A percentile compares a stretch with the other conserved stretches of the same genome.
Evolutionary conservation across 2,888 invertebrate genomes (phyloP).

Genomic region (Gandaritis pyraliata): DNA sequence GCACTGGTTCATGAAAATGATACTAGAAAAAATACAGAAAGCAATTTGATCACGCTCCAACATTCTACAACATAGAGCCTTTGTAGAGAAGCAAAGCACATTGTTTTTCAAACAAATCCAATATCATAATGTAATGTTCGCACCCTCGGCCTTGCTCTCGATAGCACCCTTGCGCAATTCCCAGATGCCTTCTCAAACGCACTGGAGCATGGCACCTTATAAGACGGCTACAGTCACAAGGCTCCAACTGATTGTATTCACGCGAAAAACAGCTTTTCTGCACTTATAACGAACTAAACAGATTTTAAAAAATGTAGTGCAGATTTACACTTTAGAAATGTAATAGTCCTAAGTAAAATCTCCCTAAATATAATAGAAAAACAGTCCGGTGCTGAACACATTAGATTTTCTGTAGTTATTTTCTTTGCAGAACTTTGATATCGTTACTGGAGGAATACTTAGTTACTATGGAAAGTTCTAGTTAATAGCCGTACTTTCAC

Average conservation of each 20-base stretch:
- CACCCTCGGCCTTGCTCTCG: neutral
- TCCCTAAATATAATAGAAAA: too few relatives aligned
- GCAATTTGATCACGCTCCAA: too few relatives aligned
- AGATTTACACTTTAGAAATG: too few relatives aligned
- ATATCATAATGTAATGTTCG: constrained; percentile 1
- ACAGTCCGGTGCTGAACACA: too few relatives aligned
- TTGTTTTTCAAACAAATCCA: constrained; percentile 4
- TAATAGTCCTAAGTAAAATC: too few relatives aligned
- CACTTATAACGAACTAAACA: neutral
- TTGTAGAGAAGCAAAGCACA: neutral
- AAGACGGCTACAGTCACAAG: constrained; percentile 11
- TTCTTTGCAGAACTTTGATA: neutral
- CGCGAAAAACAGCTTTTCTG: neutral
- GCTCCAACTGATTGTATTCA: neutral
- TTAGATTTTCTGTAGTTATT: neutral
- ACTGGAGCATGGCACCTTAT: constrained; percentile 19
- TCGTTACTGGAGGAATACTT: constrained; percentile 1
- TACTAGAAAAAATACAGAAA: too few relatives aligned
- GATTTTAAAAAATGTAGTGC: neutral
- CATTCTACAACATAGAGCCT: neutral
- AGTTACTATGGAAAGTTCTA: constrained; percentile 34
- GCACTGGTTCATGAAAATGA: too few relatives aligned
- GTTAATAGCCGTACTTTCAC: constrained; percentile 38
- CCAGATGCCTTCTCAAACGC: constrained; percentile 16
- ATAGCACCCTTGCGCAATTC: constrained; percentile 12